Evolutionary conservation across 2,113 vertebrate genomes (phyloP).

Genomic region (Rattus norvegicus): DNA sequence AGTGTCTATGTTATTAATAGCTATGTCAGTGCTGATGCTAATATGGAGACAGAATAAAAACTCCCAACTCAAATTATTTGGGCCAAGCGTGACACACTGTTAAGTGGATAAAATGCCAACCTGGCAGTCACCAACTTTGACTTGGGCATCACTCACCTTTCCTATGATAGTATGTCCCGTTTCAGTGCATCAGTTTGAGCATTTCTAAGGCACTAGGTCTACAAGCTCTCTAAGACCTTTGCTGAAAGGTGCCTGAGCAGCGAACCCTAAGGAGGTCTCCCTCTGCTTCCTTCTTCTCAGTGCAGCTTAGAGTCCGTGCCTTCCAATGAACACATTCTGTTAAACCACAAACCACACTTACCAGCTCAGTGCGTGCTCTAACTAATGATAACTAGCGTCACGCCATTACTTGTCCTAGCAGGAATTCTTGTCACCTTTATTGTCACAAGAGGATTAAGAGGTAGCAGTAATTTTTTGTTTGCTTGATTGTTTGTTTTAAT

Average conservation of each 20-base stretch:
- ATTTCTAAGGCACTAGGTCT: conserved; percentile 18
- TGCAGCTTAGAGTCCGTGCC: not conserved
- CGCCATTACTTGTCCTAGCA: not conserved
- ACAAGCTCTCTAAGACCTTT: conserved; percentile 38
- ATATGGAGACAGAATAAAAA: conserved; percentile 79
- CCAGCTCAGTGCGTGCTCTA: not conserved
- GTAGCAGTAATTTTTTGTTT: not conserved
- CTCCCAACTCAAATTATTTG: conserved; percentile 72
- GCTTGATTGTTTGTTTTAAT: not conserved
- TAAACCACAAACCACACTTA: conserved; percentile 38
- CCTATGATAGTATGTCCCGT: conserved; percentile 22
- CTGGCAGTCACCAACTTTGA: conserved; percentile 2
- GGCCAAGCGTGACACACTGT: conserved; percentile 52
- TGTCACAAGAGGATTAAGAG: not conserved
- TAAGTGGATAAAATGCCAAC: conserved; percentile 40
- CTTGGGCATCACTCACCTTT: conserved; percentile 42
- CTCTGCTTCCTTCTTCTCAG: not conserved
- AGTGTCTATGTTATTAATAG: conserved; percentile 84
- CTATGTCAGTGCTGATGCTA: conserved; percentile 77
- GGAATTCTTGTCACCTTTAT: not conserved
- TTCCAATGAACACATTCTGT: not conserved
- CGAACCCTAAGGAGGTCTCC: not conserved
- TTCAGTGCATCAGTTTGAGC: not conserved
- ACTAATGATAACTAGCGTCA: not conserved
- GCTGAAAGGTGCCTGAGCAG: conserved; percentile 24